These are phyloP conservation scores for Chymomyza procnemis DNA, from an alignment of 2,888 invertebrate species.

Conservation along the genomic window DNA sequence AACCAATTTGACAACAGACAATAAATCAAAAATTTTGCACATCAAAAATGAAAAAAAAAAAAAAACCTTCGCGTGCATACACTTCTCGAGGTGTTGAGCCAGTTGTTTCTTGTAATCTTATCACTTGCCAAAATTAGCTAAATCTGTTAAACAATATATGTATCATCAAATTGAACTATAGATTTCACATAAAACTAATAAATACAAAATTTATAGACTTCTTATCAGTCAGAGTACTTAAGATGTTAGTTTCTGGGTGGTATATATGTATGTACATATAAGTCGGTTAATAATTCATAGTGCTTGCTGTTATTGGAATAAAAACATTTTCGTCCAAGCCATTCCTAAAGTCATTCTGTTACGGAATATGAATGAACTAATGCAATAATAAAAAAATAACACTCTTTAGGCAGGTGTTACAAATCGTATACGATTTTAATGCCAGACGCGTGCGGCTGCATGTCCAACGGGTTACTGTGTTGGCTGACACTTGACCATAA, in stretches of 20 bases:
- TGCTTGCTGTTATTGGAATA: too few relatives aligned
- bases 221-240: slow-evolving; percentile 18
- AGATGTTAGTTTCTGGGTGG: neutral
- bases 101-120: slow-evolving; percentile 38
- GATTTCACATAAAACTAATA: too few relatives aligned
- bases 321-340: too few relatives aligned
- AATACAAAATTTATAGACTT: slow-evolving; percentile 13
- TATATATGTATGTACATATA: neutral
- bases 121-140: slow-evolving; percentile 39
- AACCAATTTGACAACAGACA: too few relatives aligned
- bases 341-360: neutral
- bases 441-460: neutral
- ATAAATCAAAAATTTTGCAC: too few relatives aligned
- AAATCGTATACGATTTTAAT: neutral
- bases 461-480: neutral
- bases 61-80: too few relatives aligned
- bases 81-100: too few relatives aligned
- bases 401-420: neutral
- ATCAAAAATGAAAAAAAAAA: too few relatives aligned
- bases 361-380: neutral
- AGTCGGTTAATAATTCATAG: too few relatives aligned
- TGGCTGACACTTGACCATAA: neutral
- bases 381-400: neutral
- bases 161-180: slow-evolving; percentile 24
- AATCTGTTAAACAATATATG: slow-evolving; percentile 33